These are phyloP conservation scores for Uloborus plumipes DNA, from an alignment of 2,888 invertebrate species.

Conservation along the genomic window DNA sequence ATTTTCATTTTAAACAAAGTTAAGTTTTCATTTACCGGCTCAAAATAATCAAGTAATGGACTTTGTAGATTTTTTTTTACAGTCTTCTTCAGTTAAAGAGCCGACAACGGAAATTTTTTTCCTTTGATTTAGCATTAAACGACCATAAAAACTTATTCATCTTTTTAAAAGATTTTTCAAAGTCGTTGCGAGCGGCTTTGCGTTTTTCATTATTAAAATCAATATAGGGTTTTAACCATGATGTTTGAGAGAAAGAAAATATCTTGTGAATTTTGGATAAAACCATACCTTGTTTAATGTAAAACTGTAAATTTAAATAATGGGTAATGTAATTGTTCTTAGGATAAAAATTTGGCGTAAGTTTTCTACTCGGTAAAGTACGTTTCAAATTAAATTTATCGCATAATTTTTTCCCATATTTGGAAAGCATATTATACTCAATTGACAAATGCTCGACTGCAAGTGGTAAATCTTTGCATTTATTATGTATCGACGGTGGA, in stretches of 20 bases:
- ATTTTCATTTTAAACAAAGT: slow-evolving; percentile 9
- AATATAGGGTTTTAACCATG: not conserved
- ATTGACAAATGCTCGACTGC: not conserved
- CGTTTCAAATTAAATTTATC: not conserved
- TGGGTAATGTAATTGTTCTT: slow-evolving; percentile 1
- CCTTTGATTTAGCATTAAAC: not conserved
- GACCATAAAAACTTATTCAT: slow-evolving; percentile 2
- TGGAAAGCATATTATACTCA: not conserved
- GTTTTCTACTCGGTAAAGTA: not conserved
- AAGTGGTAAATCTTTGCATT: not conserved
- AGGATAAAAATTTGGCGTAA: not conserved
- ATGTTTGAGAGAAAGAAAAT: not conserved
- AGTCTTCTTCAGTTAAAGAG: not conserved
- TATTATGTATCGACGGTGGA: not conserved
- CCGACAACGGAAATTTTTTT: not conserved
- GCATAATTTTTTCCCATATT: not conserved
- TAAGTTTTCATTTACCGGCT: slow-evolving; percentile 1
- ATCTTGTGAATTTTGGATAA: not conserved
- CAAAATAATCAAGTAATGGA: slow-evolving; percentile 8
- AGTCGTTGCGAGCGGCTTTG: not conserved
- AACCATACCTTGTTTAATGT: not conserved
- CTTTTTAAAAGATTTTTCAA: slow-evolving; percentile 13
- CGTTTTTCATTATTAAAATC: not conserved
- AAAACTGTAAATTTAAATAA: slow-evolving; percentile 1
- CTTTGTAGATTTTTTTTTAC: slow-evolving; percentile 2